Evolutionary conservation across 2,113 vertebrate species (phyloP).

Genomic region (Pomatostomus ruficeps): DNA sequence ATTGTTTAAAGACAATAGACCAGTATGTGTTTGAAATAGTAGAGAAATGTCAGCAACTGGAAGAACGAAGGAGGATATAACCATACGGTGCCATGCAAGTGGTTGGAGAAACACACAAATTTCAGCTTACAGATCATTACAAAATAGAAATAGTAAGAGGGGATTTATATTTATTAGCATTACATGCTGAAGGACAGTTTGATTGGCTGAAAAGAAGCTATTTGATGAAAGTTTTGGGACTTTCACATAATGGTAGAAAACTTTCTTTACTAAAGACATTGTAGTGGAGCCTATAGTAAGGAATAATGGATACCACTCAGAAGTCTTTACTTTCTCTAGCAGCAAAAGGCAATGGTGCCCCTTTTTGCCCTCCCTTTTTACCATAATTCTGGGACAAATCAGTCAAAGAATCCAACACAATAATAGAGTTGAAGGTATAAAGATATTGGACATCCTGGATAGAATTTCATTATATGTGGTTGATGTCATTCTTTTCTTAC

Average conservation of each 20-base stretch:
- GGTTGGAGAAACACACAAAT: not conserved
- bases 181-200: not conserved
- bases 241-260: constrained; percentile 35
- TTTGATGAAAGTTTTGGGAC: constrained; percentile 33
- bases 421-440: constrained; percentile 43
- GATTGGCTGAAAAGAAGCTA: not conserved
- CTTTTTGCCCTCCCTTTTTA: constrained; percentile 57
- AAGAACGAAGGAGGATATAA: not conserved
- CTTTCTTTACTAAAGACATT: constrained; percentile 55
- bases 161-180: constrained; percentile 29
- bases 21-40: not conserved
- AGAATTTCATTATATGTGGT: constrained; percentile 31
- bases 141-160: not conserved
- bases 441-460: constrained; percentile 22
- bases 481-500: constrained; percentile 55
- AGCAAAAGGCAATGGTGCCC: constrained; percentile 43
- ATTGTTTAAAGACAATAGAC: not conserved
- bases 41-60: not conserved
- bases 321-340: constrained; percentile 49
- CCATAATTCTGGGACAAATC: constrained; percentile 51
- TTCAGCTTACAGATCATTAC: not conserved
- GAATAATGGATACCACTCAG: constrained; percentile 46
- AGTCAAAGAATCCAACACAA: constrained; percentile 56
- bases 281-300: constrained; percentile 23
- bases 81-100: not conserved